phyloP scores from a whole-genome alignment of 2,797 vertebrate genomes.

The Heterohyrax brucei region DNA sequence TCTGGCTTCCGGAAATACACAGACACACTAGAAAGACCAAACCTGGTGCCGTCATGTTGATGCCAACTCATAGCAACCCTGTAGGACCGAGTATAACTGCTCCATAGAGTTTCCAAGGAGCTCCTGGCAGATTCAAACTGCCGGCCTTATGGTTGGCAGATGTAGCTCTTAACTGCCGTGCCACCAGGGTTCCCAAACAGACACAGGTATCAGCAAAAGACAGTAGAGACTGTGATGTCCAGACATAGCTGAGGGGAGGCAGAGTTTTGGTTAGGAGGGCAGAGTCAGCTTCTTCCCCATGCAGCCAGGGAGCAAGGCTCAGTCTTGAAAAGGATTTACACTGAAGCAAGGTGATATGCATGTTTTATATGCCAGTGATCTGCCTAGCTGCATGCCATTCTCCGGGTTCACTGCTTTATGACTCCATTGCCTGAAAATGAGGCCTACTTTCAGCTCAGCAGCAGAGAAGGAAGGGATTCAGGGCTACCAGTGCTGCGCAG shows the following conservation, averaged over 20 bases:
- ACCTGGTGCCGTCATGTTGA: too few relatives aligned
- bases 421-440: not conserved
- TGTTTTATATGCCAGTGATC: not conserved
- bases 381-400: not conserved
- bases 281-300: not conserved
- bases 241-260: not conserved
- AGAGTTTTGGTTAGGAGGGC: not conserved
- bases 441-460: not conserved
- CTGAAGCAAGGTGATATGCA: not conserved
- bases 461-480: not conserved
- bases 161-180: too few relatives aligned
- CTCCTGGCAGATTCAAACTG: too few relatives aligned
- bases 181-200: not conserved
- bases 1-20: not conserved
- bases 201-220: not conserved
- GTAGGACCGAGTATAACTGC: too few relatives aligned
- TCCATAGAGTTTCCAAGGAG: too few relatives aligned
- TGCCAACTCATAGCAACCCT: too few relatives aligned
- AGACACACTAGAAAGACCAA: not conserved
- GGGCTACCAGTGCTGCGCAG: not conserved
- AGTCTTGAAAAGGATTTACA: not conserved
- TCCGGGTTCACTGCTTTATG: not conserved
- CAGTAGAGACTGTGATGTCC: not conserved
- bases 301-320: not conserved
- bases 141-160: too few relatives aligned